Percentiles rank a stretch among this genome's conserved stretches.
These are phyloP conservation scores for Actenoides lindsayi DNA, from an alignment of 2,113 vertebrate genomes.

Conservation along the genomic window DNA sequence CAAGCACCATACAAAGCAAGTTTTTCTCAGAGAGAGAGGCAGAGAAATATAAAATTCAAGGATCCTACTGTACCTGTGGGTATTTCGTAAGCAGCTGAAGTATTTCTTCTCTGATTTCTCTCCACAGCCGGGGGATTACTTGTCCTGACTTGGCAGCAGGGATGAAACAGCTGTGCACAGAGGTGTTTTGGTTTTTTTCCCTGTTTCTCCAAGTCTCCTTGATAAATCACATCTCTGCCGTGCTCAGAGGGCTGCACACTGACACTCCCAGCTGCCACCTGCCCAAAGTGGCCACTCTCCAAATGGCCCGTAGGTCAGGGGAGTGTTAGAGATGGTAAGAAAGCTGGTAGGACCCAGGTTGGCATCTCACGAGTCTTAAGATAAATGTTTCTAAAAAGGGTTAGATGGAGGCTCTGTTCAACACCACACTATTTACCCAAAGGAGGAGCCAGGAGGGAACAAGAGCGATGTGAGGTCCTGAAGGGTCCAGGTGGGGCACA, in stretches of 20 bases:
- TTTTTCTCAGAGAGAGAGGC: background rate
- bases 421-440: background rate
- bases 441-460: background rate
- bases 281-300: background rate
- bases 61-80: background rate
- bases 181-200: background rate
- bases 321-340: background rate
- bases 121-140: background rate
- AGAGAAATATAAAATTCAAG: background rate
- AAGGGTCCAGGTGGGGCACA: background rate
- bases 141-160: background rate
- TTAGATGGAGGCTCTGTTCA: background rate
- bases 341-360: background rate
- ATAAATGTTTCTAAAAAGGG: background rate
- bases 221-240: background rate
- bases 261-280: background rate
- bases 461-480: background rate
- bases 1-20: background rate
- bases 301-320: fast-evolving
- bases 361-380: background rate
- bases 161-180: background rate
- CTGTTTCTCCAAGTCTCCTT: background rate
- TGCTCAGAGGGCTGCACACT: background rate
- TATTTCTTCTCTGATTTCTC: background rate
- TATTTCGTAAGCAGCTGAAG: background rate